A percentile compares a stretch with the other conserved stretches of the same genome.
Conservation (phyloP, 2,113 vertebrate species). For the Caranx melampygus region DNA sequence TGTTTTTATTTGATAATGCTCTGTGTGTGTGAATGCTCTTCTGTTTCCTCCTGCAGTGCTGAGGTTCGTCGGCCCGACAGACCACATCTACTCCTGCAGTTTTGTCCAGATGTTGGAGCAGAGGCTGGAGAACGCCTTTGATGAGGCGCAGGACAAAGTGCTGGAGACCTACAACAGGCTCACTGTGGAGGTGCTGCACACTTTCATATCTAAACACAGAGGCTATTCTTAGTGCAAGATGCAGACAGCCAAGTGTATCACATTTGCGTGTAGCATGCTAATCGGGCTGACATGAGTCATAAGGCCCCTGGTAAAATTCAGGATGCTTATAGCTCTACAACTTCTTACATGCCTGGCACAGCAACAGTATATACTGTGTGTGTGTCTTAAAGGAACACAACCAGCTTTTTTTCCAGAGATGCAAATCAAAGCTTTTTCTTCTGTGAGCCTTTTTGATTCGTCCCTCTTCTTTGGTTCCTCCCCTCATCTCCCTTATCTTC, state of each 20-base stretch:
- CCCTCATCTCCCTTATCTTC: not conserved
- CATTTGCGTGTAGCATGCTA: constrained; percentile 17
- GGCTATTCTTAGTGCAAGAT: constrained; percentile 1
- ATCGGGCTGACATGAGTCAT: constrained; percentile 26
- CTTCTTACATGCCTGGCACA: not conserved
- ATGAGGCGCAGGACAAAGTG: constrained; percentile 93
- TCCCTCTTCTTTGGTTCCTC: not conserved
- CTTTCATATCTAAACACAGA: not conserved
- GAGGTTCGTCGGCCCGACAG: constrained; percentile 92
- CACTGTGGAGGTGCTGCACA: constrained; percentile 88
- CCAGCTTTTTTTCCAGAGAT: constrained; percentile 1
- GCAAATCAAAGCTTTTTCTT: constrained; percentile 4
- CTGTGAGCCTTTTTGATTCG: not conserved
- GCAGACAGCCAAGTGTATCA: constrained; percentile 1
- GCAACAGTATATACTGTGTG: not conserved
- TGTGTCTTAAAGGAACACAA: not conserved
- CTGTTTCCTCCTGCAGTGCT: constrained; percentile 82
- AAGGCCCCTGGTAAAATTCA: not conserved
- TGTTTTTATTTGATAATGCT: no score
- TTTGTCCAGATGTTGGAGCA: constrained; percentile 95
- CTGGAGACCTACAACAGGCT: constrained; percentile 90
- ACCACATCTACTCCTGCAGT: constrained; percentile 93
- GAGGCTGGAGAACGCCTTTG: constrained; percentile 90
- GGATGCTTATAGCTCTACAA: not conserved
- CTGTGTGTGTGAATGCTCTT: no score